These are phyloP conservation scores for Chunga burmeisteri DNA, from an alignment of 2,113 vertebrate species.

Conservation along the genomic window DNA sequence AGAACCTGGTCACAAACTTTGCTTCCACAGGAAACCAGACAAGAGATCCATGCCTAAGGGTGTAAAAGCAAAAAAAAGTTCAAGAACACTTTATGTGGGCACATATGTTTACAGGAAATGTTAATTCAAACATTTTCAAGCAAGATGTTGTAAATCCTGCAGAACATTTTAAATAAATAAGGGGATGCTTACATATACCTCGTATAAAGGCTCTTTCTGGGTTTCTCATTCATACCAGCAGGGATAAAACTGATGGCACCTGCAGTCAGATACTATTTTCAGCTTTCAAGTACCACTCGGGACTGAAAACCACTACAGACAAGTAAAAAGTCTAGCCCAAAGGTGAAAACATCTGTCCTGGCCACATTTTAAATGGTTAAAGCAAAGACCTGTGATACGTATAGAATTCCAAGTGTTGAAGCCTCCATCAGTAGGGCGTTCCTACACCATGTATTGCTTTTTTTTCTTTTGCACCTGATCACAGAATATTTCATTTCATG, in stretches of 20 bases:
- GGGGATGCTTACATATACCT: neutral
- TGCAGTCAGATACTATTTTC: neutral
- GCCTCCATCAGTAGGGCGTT: accelerated
- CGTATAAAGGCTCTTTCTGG: neutral
- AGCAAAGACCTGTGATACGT: neutral
- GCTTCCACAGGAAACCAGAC: conserved; percentile 17
- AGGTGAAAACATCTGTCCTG: neutral
- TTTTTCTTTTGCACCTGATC: neutral
- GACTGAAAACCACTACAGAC: neutral
- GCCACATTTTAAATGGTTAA: neutral
- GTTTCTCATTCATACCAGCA: neutral
- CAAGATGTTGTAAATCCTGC: neutral
- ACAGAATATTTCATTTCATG: neutral
- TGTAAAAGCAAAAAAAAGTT: neutral
- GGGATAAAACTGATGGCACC: neutral
- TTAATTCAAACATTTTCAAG: neutral
- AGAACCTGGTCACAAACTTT: neutral
- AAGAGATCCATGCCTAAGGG: neutral
- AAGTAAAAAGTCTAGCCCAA: neutral
- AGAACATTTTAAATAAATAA: neutral
- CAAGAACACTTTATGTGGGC: neutral
- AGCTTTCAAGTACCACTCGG: neutral
- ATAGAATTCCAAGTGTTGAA: neutral
- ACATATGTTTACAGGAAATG: neutral
- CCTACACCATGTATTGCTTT: neutral